Evolutionary conservation across 2,113 vertebrate species (phyloP).

Genomic region (Petaurus breviceps): DNA sequence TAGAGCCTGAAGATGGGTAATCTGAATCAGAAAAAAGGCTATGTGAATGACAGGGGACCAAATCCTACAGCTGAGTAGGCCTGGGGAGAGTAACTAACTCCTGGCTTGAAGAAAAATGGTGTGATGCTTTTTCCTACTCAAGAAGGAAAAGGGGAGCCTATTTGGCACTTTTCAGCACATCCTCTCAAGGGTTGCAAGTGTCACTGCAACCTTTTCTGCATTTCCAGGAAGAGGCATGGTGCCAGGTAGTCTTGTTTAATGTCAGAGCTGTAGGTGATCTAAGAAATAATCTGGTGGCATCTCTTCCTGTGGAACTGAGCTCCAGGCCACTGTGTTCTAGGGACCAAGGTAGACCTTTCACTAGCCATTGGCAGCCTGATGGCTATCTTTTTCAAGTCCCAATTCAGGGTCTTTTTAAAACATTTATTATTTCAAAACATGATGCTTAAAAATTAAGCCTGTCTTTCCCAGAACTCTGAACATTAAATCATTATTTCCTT

Average conservation of each 20-base stretch:
- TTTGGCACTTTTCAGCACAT: not conserved
- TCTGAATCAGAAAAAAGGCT: not conserved
- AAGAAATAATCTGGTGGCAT: not conserved
- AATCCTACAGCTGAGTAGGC: not conserved
- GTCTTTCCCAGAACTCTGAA: not conserved
- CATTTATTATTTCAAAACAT: not conserved
- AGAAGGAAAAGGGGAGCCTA: not conserved
- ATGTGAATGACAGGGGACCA: not conserved
- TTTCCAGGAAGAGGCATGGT: not conserved
- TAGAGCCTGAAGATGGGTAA: not conserved
- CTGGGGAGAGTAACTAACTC: not conserved
- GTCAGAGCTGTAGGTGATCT: not conserved
- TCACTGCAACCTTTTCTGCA: not conserved
- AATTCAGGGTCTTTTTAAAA: not conserved
- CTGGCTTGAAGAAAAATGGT: not conserved
- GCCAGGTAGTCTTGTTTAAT: not conserved
- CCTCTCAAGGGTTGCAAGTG: not conserved
- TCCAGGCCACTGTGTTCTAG: not conserved
- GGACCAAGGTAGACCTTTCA: not conserved
- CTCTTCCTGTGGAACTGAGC: not conserved
- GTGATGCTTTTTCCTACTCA: not conserved
- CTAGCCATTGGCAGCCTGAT: not conserved
- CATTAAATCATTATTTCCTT: not conserved
- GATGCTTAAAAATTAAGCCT: not conserved
- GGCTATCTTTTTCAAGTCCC: not conserved